Conservation (phyloP, 2,797 vertebrate species). For the Anniella stebbinsi region DNA sequence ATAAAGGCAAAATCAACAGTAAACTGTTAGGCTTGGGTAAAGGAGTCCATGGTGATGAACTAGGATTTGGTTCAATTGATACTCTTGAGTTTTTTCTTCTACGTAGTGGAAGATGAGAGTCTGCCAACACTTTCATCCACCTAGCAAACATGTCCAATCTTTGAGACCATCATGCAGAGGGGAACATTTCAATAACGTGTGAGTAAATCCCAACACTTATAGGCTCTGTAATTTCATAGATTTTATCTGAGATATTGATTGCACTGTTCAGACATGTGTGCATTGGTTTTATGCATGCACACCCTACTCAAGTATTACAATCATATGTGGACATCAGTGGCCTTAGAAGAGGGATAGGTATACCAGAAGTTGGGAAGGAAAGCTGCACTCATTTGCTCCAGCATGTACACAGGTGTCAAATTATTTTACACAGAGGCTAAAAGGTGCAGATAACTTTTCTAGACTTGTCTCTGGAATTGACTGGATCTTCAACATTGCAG, state of each 20-base stretch:
- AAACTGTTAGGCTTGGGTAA: not conserved
- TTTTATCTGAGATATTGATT: not conserved
- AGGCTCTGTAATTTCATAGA: not conserved
- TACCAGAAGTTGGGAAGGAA: not conserved
- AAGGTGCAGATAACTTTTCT: not conserved
- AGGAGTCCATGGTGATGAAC: too few relatives aligned
- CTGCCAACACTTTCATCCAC: not conserved
- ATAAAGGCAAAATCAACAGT: not conserved
- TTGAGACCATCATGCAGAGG: not conserved
- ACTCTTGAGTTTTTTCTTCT: not conserved
- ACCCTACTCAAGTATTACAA: not conserved
- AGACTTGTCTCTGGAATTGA: not conserved
- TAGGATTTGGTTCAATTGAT: not conserved
- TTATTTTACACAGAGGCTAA: not conserved
- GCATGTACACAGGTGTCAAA: not conserved
- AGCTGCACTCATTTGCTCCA: not conserved
- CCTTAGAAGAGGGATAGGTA: not conserved
- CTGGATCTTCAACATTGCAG: not conserved
- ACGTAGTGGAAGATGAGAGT: not conserved
- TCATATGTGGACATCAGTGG: not conserved
- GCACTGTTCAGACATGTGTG: not conserved
- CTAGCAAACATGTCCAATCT: not conserved
- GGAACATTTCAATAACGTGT: not conserved
- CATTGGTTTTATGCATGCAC: not conserved
- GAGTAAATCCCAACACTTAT: not conserved